These are phyloP conservation scores for Eidolon dupreanum DNA, from an alignment of 2,797 vertebrate genomes.

Conservation along the genomic window DNA sequence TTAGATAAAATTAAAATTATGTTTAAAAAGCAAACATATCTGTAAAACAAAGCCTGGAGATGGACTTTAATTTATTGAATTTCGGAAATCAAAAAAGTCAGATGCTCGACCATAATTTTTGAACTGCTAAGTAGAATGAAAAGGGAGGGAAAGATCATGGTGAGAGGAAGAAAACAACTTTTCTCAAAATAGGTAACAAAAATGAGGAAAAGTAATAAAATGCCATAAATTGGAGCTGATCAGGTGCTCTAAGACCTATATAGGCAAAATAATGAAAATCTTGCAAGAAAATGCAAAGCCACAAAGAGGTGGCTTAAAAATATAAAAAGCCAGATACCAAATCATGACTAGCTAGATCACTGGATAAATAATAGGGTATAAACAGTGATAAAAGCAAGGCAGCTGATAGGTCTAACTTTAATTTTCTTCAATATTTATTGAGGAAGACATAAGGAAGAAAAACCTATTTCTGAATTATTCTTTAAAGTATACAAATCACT, in stretches of 20 bases:
- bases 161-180: neutral
- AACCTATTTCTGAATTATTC: constrained; percentile 40
- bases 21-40: constrained; percentile 40
- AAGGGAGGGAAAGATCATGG: too few relatives aligned
- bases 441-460: neutral
- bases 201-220: constrained; percentile 21
- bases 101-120: neutral
- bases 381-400: constrained; percentile 10
- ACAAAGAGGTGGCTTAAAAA: constrained; percentile 8
- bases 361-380: neutral
- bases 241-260: neutral
- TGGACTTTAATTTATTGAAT: constrained; percentile 40
- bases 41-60: constrained; percentile 11
- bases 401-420: neutral
- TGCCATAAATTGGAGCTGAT: neutral
- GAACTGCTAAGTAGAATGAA: neutral
- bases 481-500: constrained; percentile 42
- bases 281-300: constrained; percentile 42
- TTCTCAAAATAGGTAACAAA: constrained; percentile 20
- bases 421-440: constrained; percentile 26
- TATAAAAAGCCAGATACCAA: neutral
- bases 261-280: neutral
- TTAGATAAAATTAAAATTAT: constrained; percentile 1
- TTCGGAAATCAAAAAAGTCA: neutral
- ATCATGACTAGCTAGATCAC: neutral